These are phyloP conservation scores for Poeciliopsis infans DNA, from an alignment of 2,797 vertebrate species.

Conservation along the genomic window DNA sequence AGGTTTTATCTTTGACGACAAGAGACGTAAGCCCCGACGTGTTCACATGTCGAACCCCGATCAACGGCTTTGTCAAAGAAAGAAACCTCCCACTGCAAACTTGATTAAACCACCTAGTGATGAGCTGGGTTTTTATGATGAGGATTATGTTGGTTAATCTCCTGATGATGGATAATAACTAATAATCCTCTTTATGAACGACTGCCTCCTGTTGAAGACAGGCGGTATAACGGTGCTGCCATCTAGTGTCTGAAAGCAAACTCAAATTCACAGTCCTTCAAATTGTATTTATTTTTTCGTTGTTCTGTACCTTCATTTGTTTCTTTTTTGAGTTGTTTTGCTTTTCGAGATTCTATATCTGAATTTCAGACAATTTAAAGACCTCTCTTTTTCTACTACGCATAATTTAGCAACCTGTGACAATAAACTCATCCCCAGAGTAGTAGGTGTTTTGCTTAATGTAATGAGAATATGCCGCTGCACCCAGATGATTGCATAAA, in stretches of 20 bases:
- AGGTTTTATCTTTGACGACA: background rate
- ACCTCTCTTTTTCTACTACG: background rate
- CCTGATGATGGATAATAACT: conserved; percentile 67
- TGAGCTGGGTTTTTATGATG: conserved; percentile 60
- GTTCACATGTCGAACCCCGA: background rate
- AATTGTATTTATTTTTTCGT: background rate
- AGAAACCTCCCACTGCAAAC: conserved; percentile 26
- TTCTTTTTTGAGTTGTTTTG: background rate
- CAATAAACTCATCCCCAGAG: background rate
- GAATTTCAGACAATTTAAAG: background rate
- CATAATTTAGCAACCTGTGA: background rate
- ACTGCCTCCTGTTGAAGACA: conserved; percentile 25
- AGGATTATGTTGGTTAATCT: conserved; percentile 65
- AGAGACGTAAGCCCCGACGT: background rate
- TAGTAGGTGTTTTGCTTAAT: background rate
- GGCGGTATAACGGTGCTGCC: conserved; percentile 51
- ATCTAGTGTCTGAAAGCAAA: conserved; percentile 53
- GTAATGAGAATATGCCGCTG: background rate
- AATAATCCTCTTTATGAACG: conserved; percentile 61
- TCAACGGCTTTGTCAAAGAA: conserved; percentile 10
- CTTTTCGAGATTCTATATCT: background rate
- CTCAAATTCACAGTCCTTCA: background rate
- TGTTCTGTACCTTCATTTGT: background rate
- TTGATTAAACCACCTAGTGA: conserved; percentile 52
- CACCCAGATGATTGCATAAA: background rate